Conservation (phyloP, 2,888 invertebrate species). For the Tenthredo livida region DNA sequence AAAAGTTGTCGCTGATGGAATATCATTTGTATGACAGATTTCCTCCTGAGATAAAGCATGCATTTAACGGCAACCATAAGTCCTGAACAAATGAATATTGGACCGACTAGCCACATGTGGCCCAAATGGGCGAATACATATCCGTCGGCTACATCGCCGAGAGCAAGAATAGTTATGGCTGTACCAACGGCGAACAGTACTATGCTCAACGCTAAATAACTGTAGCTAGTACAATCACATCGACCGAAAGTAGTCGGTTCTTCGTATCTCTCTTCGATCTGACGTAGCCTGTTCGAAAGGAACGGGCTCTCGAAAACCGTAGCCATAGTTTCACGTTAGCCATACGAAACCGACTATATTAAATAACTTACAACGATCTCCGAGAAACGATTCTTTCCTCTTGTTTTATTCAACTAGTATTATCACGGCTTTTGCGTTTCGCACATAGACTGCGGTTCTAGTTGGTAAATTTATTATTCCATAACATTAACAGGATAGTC, state of each 20-base stretch:
- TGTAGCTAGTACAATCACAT: slow-evolving; percentile 85
- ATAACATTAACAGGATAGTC: background rate
- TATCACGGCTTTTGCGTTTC: background rate
- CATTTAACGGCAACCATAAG: slow-evolving; percentile 86
- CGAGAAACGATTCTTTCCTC: background rate
- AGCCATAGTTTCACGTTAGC: slow-evolving; percentile 79
- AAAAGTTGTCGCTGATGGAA: slow-evolving; percentile 83
- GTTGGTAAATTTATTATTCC: background rate
- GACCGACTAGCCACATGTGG: slow-evolving; percentile 86
- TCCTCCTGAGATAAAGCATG: slow-evolving; percentile 83
- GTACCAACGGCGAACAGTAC: slow-evolving; percentile 83
- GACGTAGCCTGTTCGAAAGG: slow-evolving; percentile 82
- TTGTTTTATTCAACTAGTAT: background rate
- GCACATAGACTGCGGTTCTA: background rate
- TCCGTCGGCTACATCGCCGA: slow-evolving; percentile 82
- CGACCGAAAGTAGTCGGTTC: slow-evolving; percentile 82
- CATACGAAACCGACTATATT: slow-evolving; percentile 57
- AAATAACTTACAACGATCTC: background rate
- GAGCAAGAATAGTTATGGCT: slow-evolving; percentile 83
- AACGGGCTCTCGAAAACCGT: slow-evolving; percentile 84
- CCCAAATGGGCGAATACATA: slow-evolving; percentile 83
- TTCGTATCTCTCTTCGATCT: slow-evolving; percentile 82
- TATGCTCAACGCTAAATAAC: slow-evolving; percentile 83
- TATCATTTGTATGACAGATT: slow-evolving; percentile 84
- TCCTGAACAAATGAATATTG: slow-evolving; percentile 85